phyloP scores from a whole-genome alignment of 2,113 vertebrate species.

The Psittacus erithacus region DNA sequence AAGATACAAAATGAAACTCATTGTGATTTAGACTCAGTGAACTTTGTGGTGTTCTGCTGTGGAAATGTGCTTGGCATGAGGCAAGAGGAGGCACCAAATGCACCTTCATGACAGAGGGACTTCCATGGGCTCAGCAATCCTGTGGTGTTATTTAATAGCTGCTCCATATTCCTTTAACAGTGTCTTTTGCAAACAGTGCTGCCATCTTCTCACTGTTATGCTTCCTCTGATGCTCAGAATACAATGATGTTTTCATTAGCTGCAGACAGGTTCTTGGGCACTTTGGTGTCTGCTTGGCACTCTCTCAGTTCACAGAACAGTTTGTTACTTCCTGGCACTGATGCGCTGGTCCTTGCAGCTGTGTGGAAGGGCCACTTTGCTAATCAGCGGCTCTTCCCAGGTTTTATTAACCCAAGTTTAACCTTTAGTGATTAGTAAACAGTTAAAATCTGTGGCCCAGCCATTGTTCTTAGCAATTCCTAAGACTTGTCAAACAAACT shows the following conservation, averaged over 20 bases:
- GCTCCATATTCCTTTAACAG: neutral
- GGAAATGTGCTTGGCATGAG: neutral
- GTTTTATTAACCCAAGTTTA: neutral
- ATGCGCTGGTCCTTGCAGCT: neutral
- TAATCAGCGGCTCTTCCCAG: neutral
- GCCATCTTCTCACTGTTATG: neutral
- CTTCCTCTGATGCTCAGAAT: neutral
- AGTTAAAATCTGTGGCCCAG: neutral
- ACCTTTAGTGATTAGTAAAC: neutral
- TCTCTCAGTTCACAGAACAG: neutral
- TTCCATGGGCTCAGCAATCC: neutral
- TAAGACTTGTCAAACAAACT: neutral
- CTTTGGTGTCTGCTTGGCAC: neutral
- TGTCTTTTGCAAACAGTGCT: neutral
- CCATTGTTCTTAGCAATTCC: neutral
- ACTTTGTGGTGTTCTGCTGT: neutral
- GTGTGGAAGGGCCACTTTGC: neutral
- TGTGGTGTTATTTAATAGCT: accelerated
- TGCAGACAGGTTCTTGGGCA: neutral
- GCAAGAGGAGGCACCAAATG: neutral
- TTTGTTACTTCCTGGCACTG: neutral
- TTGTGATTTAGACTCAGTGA: neutral
- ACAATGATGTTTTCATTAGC: neutral
- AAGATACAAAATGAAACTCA: neutral
- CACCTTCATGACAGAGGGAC: neutral